Evolutionary conservation across 2,888 invertebrate genomes (phyloP), one percentile per base, ranked within the genome.

Genomic region (Nemotelus pantherinus): DNA sequence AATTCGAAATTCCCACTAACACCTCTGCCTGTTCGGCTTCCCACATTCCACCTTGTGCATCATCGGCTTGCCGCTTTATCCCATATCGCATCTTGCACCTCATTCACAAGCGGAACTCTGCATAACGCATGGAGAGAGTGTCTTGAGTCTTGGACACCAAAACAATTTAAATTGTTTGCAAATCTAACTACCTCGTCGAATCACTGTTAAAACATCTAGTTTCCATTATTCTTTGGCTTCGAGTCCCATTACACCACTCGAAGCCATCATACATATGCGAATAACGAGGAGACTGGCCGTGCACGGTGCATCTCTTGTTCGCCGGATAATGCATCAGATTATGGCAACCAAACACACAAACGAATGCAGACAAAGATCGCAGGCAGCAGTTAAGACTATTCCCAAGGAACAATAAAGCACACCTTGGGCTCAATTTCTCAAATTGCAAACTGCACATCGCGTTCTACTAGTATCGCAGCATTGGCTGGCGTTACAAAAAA

Each of bases 371-470:
- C 45, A 45, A 64, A 57, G 10, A 57, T 41, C 6, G 50, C n/a
- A 50, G 44, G 70, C 41, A 55, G 53, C n/a, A 70, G 70, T 53
- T 70, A 55, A 70, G 70, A 70, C 70, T 55, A 7, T 4, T 70
- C 55, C 70, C 44, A 53, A 70, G 55, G 70, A 53, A 70, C 70
- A 70, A 70, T 70, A 70, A 70, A 70, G 70, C 70, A 70, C 70
- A 70, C 70, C 55, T 55, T 55, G 9, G 55, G 41, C 25, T 70
- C 25, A 55, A 53, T 43, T 9, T 43, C 55, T 7, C 3, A 68
- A 68, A 25, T 7, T 41, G 55, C 70, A 55, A 70, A 70, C 70
- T 55, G 55, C 47, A 48, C 47, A 67, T 48, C 67, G 5, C 50
- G 25, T n/a, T 10, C 57, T 57, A 57, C 25, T 57, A 43, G 43